Evolutionary conservation across 2,113 vertebrate genomes (phyloP).

Genomic region (Quiscalus mexicanus): DNA sequence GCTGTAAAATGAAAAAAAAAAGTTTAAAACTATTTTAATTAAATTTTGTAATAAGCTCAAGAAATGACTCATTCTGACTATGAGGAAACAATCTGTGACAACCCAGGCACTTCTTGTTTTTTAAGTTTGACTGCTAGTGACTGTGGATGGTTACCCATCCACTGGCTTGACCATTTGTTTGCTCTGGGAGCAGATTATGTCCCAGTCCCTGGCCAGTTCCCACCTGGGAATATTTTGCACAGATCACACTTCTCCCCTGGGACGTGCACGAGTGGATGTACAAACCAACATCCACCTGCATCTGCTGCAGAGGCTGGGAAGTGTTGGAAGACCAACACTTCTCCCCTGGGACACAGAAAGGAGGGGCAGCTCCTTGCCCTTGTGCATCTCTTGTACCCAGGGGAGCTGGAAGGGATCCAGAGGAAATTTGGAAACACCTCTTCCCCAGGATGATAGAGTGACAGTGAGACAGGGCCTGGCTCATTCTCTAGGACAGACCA

Average conservation of each 20-base stretch:
- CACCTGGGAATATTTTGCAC: not conserved
- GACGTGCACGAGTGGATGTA: not conserved
- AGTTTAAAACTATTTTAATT: not conserved
- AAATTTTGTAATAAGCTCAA: not conserved
- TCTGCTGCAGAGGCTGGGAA: not conserved
- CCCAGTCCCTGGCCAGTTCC: not conserved
- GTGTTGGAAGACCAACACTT: not conserved
- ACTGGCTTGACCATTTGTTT: not conserved
- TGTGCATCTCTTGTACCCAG: not conserved
- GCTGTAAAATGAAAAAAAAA: not conserved
- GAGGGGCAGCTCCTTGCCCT: not conserved
- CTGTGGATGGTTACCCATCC: not conserved
- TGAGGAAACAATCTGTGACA: not conserved
- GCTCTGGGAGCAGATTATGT: not conserved
- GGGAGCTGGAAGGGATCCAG: not conserved
- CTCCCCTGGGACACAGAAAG: accelerated
- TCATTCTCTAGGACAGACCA: not conserved
- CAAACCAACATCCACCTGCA: not conserved
- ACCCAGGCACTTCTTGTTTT: not conserved
- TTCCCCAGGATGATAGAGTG: accelerated
- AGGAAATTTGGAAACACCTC: not conserved
- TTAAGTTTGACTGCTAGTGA: not conserved
- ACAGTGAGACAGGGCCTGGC: not conserved
- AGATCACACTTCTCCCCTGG: not conserved
- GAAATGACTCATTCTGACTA: not conserved